Evolutionary conservation across 2,888 invertebrate species (phyloP), one percentile per base, ranked within the genome.

Genomic region (Cheilosia scutellata): DNA sequence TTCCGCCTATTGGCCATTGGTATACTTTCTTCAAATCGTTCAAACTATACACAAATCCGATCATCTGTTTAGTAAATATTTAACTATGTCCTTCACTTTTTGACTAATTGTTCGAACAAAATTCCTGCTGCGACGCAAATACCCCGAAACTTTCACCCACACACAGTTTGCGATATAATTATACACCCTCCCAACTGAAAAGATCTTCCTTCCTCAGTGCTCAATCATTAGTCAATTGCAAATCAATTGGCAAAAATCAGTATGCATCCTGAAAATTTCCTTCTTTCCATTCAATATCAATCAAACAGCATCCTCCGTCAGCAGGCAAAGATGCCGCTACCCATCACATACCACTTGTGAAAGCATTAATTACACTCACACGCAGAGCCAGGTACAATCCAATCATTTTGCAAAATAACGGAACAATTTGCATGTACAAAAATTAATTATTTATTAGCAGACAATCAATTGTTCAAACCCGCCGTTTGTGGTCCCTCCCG

Each of bases 141-240:
- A 40, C 29, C 2, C 44, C 2, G 16, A 53, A 72, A 79, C 78
- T 79, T 79, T 79, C 78, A 58, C 65, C 78, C 40, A 72, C 57
- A 72, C 57, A 25, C 42, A 57, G 42, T 51, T 11, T 16, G 0
- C 4, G 6, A n/a, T 63, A n/a, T 63, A 40, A n/a, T n/a, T 63
- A 6, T 5, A 16, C 55, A 49, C 51, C 62, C 49, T 33, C 55
- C 44, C 37, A 37, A 47, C 68, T 58, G 60, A 60, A 47, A 71
- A 82, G 53, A 47, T 20, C 47, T 78, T 78, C 78, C 78, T 83
- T 78, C 68, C 63, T 71, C 20, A 53, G 25, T 51, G 16, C 29
- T 70, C 79, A 74, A 79, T 84, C 83, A 84, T 79, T 70, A 70
- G 79, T 84, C 83, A 84, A 65, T 70, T 75, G 68, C 9, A 71